Evolutionary conservation across 2,113 vertebrate species (phyloP), one percentile per base, ranked within the genome.

Genomic region (Dromas ardeola): DNA sequence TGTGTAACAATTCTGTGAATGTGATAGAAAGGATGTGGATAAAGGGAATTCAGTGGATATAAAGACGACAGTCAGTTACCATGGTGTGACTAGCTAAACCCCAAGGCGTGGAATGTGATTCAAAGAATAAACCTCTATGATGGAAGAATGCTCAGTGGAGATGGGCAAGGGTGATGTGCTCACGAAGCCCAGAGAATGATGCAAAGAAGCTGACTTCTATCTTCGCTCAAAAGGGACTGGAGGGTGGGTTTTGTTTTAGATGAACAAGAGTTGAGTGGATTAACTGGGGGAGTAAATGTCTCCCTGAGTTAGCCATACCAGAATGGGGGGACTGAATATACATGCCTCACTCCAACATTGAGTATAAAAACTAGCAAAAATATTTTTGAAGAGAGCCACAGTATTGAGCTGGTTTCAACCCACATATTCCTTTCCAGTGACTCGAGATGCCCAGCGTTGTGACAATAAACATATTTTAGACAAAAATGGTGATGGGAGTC

Each of bases 271-370:
- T 2, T 36, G 10, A 67, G 14, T 36, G 18, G 12, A 50, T 76
- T 91, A 63, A 45, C 38, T 62, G 16, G 19, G 71, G 21, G 3
- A 63, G 12, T 49, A 62, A 66, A 52, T 20, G 4, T 30, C 13
- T 83, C 8, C 4, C 20, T 53, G 15, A 81, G 23, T 63, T 72
- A 77, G 22, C 16, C 34, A 55, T 62, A 56, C 5, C 2, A 26
- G 47, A 80, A 47, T 3, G 6, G 13, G 4, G 4, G 5, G 3
- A 45, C 4, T 27, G 36, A 61, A 52, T 47, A 52, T 47, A 66
- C 0, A 1, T 43, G 25, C 3, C 10, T 77, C 10, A 81, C 20
- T 8, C 13, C 26, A 77, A 58, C 2, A 13, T 0, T 13, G 3
- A 43, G 5, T 38, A 32, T 38, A 62, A 56, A 87, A 81, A 2